Conservation (phyloP, 2,797 vertebrate genomes). For the Phataginus tetradactyla region DNA sequence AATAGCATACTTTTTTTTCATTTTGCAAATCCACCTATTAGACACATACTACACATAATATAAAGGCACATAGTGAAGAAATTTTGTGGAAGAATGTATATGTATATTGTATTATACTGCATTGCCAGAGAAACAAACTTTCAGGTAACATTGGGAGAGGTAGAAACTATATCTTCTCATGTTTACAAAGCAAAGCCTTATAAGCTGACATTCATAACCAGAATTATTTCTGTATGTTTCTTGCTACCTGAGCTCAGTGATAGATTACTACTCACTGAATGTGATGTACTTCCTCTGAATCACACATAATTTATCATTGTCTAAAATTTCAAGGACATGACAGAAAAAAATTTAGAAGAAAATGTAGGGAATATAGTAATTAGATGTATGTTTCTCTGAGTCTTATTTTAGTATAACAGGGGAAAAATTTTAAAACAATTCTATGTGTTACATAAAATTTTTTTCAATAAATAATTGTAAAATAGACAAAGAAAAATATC, state of each 20-base stretch:
- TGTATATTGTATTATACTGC: neutral
- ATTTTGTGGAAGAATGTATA: neutral
- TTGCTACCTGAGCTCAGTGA: neutral
- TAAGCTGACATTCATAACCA: neutral
- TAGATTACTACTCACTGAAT: neutral
- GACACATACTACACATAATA: neutral
- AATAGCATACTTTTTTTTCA: neutral
- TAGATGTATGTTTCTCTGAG: neutral
- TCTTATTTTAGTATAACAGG: neutral
- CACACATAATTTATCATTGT: neutral
- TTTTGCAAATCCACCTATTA: neutral
- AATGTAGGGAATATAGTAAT: neutral
- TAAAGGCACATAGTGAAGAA: neutral
- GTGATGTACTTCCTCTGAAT: neutral
- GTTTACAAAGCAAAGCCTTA: neutral
- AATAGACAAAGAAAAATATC: neutral
- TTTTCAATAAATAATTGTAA: neutral
- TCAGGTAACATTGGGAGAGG: neutral
- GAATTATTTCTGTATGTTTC: neutral
- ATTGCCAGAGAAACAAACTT: neutral
- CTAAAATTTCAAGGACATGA: constrained; percentile 20
- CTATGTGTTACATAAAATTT: neutral
- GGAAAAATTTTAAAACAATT: neutral
- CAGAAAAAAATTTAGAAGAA: neutral
- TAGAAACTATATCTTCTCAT: neutral